These are phyloP conservation scores for Hypsopygia costalis DNA, from an alignment of 2,888 invertebrate species.

Conservation along the genomic window DNA sequence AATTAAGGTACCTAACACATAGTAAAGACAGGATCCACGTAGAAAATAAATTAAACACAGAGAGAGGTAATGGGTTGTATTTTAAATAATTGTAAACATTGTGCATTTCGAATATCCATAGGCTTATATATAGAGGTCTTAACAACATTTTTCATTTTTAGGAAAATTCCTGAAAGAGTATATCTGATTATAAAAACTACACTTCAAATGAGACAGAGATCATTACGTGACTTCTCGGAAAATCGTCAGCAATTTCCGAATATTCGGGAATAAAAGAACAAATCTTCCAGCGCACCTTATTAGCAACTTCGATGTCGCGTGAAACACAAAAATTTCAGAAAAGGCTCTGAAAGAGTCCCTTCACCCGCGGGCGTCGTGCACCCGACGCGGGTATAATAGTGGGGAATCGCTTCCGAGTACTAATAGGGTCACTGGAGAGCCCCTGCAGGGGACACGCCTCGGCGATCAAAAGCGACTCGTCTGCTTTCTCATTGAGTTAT, in stretches of 20 bases:
- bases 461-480: constrained; percentile 48
- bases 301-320: constrained; percentile 38
- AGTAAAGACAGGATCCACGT: no score
- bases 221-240: neutral
- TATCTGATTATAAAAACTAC: no score
- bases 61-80: no score
- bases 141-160: no score
- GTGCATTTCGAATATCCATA: no score
- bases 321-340: constrained; percentile 23
- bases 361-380: constrained; percentile 25
- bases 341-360: constrained; percentile 8
- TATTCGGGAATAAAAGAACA: constrained; percentile 3
- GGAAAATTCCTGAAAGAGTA: no score
- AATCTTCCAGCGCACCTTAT: constrained; percentile 26
- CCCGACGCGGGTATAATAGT: constrained; percentile 23
- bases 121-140: no score
- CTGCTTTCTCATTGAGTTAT: constrained; percentile 27
- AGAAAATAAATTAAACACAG: no score
- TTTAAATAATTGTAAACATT: no score
- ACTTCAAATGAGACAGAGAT: no score
- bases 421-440: constrained; percentile 12
- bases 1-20: no score
- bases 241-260: neutral
- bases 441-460: constrained; percentile 32
- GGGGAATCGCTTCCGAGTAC: neutral